Evolutionary conservation across 2,797 vertebrate genomes (phyloP), one percentile per base, ranked within the genome.

Genomic region (Xenentodon cancila): DNA sequence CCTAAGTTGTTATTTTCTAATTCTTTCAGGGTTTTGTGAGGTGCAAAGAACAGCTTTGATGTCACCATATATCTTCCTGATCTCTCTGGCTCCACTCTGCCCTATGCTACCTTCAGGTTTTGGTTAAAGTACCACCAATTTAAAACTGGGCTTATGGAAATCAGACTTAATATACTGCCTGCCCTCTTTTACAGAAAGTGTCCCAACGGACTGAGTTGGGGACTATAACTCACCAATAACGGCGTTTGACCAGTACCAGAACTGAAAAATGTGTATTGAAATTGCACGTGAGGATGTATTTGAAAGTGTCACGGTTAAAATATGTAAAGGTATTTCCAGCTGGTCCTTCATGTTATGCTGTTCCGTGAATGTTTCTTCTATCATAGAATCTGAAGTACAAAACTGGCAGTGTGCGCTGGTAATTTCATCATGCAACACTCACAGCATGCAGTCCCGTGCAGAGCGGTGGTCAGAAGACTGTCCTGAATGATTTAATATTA

Each of bases 21-120:
- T 68, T 76, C 56, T 78, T 79, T 82, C 43, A n/a, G 68, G 68
- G 48, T 73, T 88, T 86, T 80, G 80, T 74, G 71, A 65, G 75
- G 77, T 80, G 69, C 80, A 80, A 77, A 79, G 70, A 73, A 71
- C 68, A 66, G 73, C 79, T 88, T 86, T 88, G 86, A 91, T 89
- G 87, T 87, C 79, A 69, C 64, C 80, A 67, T 90, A 90, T 87
- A 90, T 92, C 89, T 89, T 84, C 54, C 53, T 86, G 87, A 91
- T 84, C 86, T 84, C 76, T 66, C 74, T 67, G 81, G 82, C 84
- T 89, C 84, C 79, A 46, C 73, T 68, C 72, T 64, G 84, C 67
- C 80, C 76, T 82, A 55, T 1, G 8, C 45, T 84, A 70, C 77
- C 66, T 81, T 81, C 79, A 85, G 80, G 73, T 87, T 86, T 80